These are phyloP conservation scores for Cheilosia grossa DNA, from an alignment of 2,888 invertebrate species.

Conservation along the genomic window DNA sequence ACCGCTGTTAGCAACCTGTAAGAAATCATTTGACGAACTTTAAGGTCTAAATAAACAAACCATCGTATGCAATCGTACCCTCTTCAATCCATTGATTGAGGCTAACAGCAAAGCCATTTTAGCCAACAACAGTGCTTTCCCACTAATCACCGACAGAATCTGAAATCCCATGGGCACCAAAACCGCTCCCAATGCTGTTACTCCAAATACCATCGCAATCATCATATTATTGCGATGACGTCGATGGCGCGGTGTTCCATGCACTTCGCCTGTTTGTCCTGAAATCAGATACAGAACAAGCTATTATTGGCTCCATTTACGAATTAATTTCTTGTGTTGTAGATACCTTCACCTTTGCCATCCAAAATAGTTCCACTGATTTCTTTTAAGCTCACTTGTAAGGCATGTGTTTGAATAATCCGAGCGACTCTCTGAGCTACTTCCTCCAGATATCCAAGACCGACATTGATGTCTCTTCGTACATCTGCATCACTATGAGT, in stretches of 20 bases:
- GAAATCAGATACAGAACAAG: slow-evolving; percentile 2
- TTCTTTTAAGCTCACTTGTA: slow-evolving; percentile 86
- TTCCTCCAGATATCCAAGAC: slow-evolving; percentile 44
- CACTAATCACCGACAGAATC: slow-evolving; percentile 91
- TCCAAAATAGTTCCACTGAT: slow-evolving; percentile 76
- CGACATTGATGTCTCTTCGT: slow-evolving; percentile 34
- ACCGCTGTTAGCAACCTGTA: slow-evolving; percentile 88
- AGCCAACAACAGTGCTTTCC: slow-evolving; percentile 90
- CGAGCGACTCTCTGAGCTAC: slow-evolving; percentile 41
- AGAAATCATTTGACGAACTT: slow-evolving; percentile 82
- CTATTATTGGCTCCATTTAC: not conserved
- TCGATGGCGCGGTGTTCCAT: slow-evolving; percentile 83
- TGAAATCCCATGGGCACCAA: slow-evolving; percentile 93
- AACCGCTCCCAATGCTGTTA: slow-evolving; percentile 90
- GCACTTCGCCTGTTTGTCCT: slow-evolving; percentile 16
- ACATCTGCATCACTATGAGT: slow-evolving; percentile 12
- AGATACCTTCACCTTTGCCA: slow-evolving; percentile 50
- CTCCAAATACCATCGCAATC: slow-evolving; percentile 91
- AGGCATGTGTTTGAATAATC: slow-evolving; percentile 86
- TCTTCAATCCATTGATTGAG: slow-evolving; percentile 91
- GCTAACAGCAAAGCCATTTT: slow-evolving; percentile 92
- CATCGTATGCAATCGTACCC: slow-evolving; percentile 83
- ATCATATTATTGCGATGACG: slow-evolving; percentile 88
- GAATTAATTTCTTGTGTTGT: not conserved
- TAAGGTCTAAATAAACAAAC: slow-evolving; percentile 42